Percentiles rank a stretch among this genome's conserved stretches.
Conservation (phyloP, 2,888 invertebrate genomes). For the Macrophya alboannulata region DNA sequence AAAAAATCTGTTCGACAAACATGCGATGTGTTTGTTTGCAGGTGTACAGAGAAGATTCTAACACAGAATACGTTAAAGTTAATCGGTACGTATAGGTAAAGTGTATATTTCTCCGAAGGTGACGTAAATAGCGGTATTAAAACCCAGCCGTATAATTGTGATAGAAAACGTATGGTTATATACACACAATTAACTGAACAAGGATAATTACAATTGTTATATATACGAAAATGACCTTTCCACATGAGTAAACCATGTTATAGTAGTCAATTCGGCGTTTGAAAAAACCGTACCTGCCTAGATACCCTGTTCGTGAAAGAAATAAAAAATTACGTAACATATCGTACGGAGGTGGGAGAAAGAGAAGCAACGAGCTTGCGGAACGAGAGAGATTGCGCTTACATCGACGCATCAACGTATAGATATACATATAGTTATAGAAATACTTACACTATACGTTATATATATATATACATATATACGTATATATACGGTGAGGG, state of each 20-base stretch:
- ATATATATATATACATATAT: background rate
- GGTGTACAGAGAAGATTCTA: background rate
- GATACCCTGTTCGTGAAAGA: background rate
- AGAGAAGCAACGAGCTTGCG: conserved; percentile 7
- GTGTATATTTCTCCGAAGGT: background rate
- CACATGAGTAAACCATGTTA: background rate
- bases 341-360: conserved; percentile 11
- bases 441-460: background rate
- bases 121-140: background rate
- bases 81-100: background rate
- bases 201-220: background rate
- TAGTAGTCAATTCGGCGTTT: background rate
- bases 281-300: background rate
- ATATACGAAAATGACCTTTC: background rate
- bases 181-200: background rate
- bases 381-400: background rate
- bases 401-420: conserved; percentile 38
- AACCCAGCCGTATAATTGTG: background rate
- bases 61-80: conserved; percentile 11
- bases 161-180: background rate
- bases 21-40: background rate
- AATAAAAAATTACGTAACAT: conserved; percentile 35
- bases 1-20: background rate
- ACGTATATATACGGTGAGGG: background rate
- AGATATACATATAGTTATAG: conserved; percentile 34